A percentile compares a stretch with the other conserved stretches of the same genome.
Conservation (phyloP, 2,113 vertebrate species). For the Sarotherodon lohbergeri region DNA sequence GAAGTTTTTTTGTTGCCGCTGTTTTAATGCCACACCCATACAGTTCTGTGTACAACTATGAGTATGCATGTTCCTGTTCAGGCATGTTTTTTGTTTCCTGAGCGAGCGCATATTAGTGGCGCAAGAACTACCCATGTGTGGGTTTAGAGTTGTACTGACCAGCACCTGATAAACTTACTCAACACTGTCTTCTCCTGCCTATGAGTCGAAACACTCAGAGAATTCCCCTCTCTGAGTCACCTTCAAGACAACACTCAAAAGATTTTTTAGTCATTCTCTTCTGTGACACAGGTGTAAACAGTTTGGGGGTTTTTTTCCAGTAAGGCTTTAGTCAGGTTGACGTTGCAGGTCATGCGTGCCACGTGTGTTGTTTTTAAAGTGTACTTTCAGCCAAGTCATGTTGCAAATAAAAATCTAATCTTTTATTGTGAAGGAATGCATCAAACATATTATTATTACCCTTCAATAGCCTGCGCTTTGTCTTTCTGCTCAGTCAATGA, state of each 20-base stretch:
- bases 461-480: background rate
- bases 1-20: background rate
- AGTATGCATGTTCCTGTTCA: constrained; percentile 37
- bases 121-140: background rate
- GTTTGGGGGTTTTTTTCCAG: background rate
- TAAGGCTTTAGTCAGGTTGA: background rate
- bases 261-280: background rate
- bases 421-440: background rate
- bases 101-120: background rate
- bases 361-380: background rate
- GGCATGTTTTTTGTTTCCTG: background rate
- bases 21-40: background rate
- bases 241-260: background rate
- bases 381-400: background rate
- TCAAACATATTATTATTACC: background rate
- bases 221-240: constrained; percentile 2
- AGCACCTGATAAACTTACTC: background rate
- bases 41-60: background rate
- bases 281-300: background rate
- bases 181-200: background rate
- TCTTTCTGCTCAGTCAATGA: background rate
- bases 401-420: background rate
- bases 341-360: background rate
- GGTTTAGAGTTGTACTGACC: background rate
- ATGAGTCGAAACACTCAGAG: background rate